phyloP scores from a whole-genome alignment of 2,888 invertebrate genomes.

The Rhagonycha fulva region DNA sequence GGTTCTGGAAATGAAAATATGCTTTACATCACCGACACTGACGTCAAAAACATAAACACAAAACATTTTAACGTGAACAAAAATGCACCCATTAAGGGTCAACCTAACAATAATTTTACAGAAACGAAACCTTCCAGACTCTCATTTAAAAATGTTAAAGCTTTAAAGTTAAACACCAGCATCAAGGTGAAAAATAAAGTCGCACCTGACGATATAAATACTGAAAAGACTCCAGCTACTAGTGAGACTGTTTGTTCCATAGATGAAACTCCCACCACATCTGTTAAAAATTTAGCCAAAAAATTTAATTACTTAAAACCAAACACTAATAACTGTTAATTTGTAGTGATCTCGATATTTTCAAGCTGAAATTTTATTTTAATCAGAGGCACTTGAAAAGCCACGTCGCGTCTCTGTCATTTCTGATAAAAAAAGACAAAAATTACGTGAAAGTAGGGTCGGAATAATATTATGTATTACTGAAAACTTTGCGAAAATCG shows the following conservation, averaged over 20 bases:
- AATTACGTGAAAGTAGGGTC: no score
- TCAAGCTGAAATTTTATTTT: not conserved
- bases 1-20: not conserved
- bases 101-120: conserved; percentile 35
- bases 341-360: not conserved
- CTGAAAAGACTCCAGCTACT: conserved; percentile 35
- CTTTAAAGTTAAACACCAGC: conserved; percentile 40
- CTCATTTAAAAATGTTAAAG: conserved; percentile 46
- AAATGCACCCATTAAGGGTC: not conserved
- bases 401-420: no score
- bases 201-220: not conserved
- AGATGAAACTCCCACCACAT: conserved; percentile 28
- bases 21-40: not conserved
- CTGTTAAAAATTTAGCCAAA: conserved; percentile 42
- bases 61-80: not conserved
- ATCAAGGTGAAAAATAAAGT: conserved; percentile 28
- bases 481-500: no score
- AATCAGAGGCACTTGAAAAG: not conserved
- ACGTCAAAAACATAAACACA: not conserved
- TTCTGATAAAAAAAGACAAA: no score
- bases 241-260: conserved; percentile 37
- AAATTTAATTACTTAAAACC: conserved; percentile 33
- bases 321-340: not conserved
- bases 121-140: conserved; percentile 34
- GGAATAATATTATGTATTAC: no score